Conservation (phyloP, 2,113 vertebrate species). For the Emberiza fucata region DNA sequence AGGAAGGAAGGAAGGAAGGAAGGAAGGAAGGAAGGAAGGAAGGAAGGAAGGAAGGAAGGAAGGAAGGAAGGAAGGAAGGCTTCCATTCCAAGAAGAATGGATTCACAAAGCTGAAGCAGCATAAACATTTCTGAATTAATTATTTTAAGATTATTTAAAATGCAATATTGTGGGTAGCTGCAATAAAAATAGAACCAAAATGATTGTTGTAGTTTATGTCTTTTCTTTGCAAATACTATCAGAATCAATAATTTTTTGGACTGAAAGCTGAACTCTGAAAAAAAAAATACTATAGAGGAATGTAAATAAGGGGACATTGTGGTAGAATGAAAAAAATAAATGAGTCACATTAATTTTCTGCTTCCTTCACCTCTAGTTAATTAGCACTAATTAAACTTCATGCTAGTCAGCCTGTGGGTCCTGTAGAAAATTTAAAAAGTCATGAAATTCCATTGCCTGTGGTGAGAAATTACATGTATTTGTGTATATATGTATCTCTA, state of each 20-base stretch:
- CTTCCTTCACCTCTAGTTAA: slow-evolving; percentile 14
- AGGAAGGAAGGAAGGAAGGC: too few species aligned
- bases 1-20: not conserved
- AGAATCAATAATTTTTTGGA: not conserved
- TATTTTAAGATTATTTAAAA: not conserved
- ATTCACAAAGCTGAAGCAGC: not conserved
- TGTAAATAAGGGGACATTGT: not conserved
- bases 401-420: not conserved
- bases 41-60: not conserved
- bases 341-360: not conserved
- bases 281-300: not conserved
- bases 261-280: not conserved
- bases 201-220: not conserved
- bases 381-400: not conserved
- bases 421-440: not conserved
- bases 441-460: not conserved
- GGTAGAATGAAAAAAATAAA: not conserved
- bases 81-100: not conserved
- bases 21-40: not conserved
- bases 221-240: not conserved
- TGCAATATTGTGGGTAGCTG: not conserved
- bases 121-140: not conserved
- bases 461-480: not conserved
- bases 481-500: not conserved
- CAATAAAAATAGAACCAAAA: not conserved